Evolutionary conservation across 1,140 invertebrate species (phyloP), one percentile per base, ranked within the genome.

Genomic region (Megalonaias nervosa): DNA sequence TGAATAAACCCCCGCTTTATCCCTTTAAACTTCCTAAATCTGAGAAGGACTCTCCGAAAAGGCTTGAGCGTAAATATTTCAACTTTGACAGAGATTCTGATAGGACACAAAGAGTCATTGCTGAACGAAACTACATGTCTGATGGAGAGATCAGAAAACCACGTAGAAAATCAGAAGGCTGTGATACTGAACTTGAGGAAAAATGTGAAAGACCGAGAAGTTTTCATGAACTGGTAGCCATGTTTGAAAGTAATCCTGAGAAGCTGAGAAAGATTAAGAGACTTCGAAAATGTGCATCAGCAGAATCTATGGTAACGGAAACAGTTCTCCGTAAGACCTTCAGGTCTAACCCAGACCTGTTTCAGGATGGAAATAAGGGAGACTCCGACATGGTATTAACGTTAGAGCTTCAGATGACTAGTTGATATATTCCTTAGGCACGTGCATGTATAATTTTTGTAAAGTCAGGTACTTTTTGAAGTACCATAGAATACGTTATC

Each of bases 151-250:
- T 31, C 5, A 21, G 58, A 60, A n/a, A 31, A 15, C 11, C 67
- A n/a, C 56, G 75, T 12, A 77, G 67, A 67, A n/a, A 68, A 21
- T 77, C 75, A 21, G 68, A 68, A 57, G 64, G 75, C 21, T 9
- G 60, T 57, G 67, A 62, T 57, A 61, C 48, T 70, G 70, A 73
- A 23, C 56, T 21, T 59, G 70, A 71, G 60, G 74, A 76, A n/a
- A 48, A 73, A 26, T 31, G 74, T 14, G 81, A 85, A 71, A 71
- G 88, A 73, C 85, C 86, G 61, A 84, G 82, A 55, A 89, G 88
- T 82, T 87, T 89, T 78, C 88, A 88, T 78, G 87, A 88, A 74
- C 82, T 88, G 1, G 66, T 88, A 13, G 84, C 85, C 56, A 79
- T 75, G 55, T 88, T 87, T 75, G 85, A 88, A 74, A 74, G 78